Base-by-base conservation (phyloP, 2,113 vertebrate species). In the Anser brachyrhynchus region DNA sequence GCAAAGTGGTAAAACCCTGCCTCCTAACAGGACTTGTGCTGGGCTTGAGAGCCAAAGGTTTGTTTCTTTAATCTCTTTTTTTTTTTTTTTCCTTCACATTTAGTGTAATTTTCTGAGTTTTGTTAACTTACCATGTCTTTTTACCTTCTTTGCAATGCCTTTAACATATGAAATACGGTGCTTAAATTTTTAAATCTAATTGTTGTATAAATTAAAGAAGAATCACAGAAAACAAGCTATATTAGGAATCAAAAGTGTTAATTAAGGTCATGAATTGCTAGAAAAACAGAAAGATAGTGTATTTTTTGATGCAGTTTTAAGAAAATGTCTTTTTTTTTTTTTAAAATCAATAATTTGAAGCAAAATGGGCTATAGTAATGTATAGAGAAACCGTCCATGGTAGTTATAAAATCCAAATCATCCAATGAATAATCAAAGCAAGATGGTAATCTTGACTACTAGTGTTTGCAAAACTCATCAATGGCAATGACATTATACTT, bases 401-500 rank as follows among this genome's bases (percentile, higher is more conserved):
- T 71, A 33, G 25, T 52, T 75, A 21, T n/a, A 51, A 84, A 90
- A 83, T 76, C 20, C 12, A 46, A 44, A 83, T 66, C 13, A 59
- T 43, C 23, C 35, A 64, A 29, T 16, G 33, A 92, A 73, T 55
- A 8, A 65, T 55, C 12, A 65, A 75, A 66, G 57, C 13, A 35
- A 55, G 22, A 39, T 11, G 3, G 7, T 26, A 72, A 64, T 71
- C 25, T 33, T 74, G 31, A 33, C 16, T 62, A 46, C 33, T 64
- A 25, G 13, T 65, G 10, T 55, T 73, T 91, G 41, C 13, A 91
- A 37, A 41, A 25, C 10, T 58, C 15, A 39, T 10, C 35, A 49
- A 17, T 69, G 7, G 12, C 35, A 21, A 11, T 33, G 20, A 58
- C n/a, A 26, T 35, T 19, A 41, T 11, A 37, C 0, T 0, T 64